Evolutionary conservation across 2,113 vertebrate species (phyloP).

Genomic region (Nettapus auritus): DNA sequence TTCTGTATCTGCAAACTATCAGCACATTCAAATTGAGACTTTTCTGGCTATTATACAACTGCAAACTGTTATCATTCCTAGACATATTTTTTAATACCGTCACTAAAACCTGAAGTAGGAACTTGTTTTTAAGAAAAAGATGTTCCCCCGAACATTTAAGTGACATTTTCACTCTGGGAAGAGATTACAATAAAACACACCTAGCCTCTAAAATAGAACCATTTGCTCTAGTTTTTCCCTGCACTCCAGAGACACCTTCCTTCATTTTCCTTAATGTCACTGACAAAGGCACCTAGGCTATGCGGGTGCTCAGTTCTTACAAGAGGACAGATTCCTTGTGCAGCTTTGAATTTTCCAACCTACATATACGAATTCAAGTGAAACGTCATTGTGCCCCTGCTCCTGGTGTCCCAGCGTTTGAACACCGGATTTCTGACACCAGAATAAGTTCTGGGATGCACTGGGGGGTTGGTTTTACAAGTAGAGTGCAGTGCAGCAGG

Average conservation of each 20-base stretch:
- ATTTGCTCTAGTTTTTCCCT: not conserved
- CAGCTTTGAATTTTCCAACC: not conserved
- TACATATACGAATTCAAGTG: rapidly evolving
- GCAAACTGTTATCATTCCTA: not conserved
- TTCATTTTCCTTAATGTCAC: not conserved
- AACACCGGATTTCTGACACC: not conserved
- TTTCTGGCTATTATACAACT: not conserved
- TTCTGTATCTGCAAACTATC: not conserved
- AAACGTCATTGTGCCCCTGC: rapidly evolving
- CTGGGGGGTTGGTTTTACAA: not conserved
- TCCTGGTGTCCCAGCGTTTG: rapidly evolving
- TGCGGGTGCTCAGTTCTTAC: not conserved
- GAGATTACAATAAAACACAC: not conserved
- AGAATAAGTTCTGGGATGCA: rapidly evolving
- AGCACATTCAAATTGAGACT: not conserved
- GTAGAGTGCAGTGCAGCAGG: rapidly evolving
- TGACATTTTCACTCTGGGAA: not conserved
- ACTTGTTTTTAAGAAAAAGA: not conserved
- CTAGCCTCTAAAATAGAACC: not conserved
- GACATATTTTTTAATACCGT: not conserved
- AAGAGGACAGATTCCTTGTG: not conserved
- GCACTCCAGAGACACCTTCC: not conserved
- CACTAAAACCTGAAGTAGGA: not conserved
- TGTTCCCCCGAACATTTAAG: not conserved
- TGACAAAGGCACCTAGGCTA: not conserved